phyloP scores from a whole-genome alignment of 2,888 invertebrate species.

The Sepiola atlantica region DNA sequence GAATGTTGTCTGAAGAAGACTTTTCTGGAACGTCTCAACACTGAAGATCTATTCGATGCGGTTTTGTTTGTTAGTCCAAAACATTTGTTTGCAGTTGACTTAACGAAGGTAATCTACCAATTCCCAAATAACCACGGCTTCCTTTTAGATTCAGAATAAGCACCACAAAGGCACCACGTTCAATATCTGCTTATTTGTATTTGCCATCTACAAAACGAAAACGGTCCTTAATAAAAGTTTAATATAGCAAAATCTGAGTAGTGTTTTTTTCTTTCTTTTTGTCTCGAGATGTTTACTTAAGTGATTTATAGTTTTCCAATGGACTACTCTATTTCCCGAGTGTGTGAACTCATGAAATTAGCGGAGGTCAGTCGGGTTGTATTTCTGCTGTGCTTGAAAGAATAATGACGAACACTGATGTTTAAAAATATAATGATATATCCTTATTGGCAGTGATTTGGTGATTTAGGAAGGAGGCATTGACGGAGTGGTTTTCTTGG shows the following conservation, averaged over 20 bases:
- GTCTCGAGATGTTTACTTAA: background rate
- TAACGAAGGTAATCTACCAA: background rate
- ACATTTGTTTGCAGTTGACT: background rate
- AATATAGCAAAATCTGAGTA: background rate
- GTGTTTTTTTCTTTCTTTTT: background rate
- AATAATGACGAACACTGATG: no score
- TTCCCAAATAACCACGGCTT: background rate
- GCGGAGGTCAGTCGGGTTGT: no score
- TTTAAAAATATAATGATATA: no score
- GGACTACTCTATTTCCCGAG: no score
- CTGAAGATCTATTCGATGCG: background rate
- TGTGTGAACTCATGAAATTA: no score
- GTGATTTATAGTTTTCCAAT: background rate
- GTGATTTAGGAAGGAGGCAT: no score
- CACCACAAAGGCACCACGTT: background rate
- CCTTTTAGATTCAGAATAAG: background rate
- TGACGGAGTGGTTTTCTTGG: no score
- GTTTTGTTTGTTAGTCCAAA: background rate
- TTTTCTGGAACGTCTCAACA: conserved; percentile 33
- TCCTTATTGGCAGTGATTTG: no score
- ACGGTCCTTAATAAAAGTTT: background rate
- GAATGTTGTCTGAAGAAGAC: background rate
- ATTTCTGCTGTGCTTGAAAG: no score
- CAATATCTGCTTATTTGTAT: background rate
- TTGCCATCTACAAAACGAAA: background rate